Percentiles rank a stretch among this genome's conserved stretches.
Evolutionary conservation across 2,888 invertebrate species (phyloP).

Genomic region (Pollenia amentaria): DNA sequence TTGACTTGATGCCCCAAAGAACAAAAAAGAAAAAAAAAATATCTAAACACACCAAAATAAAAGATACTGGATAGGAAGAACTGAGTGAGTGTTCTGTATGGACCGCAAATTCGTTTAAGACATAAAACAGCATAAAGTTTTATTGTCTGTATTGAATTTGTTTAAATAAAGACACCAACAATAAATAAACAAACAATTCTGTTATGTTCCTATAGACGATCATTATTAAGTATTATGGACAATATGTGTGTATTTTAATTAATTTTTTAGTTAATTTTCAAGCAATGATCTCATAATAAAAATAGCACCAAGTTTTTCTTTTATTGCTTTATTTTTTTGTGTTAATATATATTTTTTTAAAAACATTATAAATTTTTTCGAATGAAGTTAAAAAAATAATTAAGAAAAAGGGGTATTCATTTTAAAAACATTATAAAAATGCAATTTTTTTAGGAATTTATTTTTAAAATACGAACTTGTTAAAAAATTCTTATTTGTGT

Average conservation of each 20-base stretch:
- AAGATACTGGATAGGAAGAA: background rate
- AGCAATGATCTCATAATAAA: slow-evolving; percentile 64
- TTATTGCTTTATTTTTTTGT: background rate
- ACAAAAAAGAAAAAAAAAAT: slow-evolving; percentile 32
- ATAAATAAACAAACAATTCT: slow-evolving; percentile 17
- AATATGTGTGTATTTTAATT: slow-evolving; percentile 58
- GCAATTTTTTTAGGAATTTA: too few relatives aligned
- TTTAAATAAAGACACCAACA: slow-evolving; percentile 57
- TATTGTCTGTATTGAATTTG: slow-evolving; percentile 48
- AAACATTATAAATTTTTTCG: too few relatives aligned
- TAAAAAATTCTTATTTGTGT: too few relatives aligned
- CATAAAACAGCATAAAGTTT: background rate
- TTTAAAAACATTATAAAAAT: too few relatives aligned
- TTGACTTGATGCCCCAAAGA: slow-evolving; percentile 41
- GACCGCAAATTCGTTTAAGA: slow-evolving; percentile 64
- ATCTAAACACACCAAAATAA: slow-evolving; percentile 42
- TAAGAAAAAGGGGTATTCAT: too few relatives aligned
- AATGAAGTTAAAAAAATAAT: too few relatives aligned
- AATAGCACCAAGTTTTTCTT: background rate
- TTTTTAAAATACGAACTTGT: too few relatives aligned
- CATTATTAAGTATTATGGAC: slow-evolving; percentile 23
- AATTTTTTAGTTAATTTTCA: slow-evolving; percentile 49
- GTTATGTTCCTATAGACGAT: slow-evolving; percentile 3
- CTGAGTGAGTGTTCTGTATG: slow-evolving; percentile 52
- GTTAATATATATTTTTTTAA: background rate